These are phyloP conservation scores for Acrocera orbiculus DNA, from an alignment of 2,888 invertebrate genomes.

Conservation along the genomic window DNA sequence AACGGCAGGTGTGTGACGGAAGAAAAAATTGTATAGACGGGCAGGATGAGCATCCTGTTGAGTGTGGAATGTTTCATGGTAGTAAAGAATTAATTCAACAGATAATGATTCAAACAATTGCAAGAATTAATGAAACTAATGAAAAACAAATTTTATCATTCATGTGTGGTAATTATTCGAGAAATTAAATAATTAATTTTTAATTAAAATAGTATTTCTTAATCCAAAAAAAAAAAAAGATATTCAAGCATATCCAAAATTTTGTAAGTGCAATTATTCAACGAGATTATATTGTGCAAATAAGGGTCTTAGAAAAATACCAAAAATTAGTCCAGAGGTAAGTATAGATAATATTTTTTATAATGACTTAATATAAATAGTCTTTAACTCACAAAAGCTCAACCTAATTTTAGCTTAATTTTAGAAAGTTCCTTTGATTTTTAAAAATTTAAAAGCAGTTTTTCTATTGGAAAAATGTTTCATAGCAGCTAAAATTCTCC, in stretches of 20 bases:
- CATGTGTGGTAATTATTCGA: conserved; percentile 3
- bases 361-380: no score
- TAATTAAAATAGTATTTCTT: no score
- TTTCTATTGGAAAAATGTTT: no score
- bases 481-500: no score
- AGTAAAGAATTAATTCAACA: conserved; percentile 25
- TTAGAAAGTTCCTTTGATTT: no score
- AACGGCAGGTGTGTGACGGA: conserved; percentile 36
- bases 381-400: no score
- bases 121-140: conserved; percentile 6
- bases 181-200: conserved; percentile 2
- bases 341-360: no score
- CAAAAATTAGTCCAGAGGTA: conserved; percentile 10
- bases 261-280: conserved; percentile 19
- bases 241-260: conserved; percentile 26
- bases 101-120: conserved; percentile 24
- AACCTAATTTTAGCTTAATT: no score
- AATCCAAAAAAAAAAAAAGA: conserved; percentile 16
- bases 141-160: no score
- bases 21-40: conserved; percentile 31
- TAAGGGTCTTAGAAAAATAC: conserved; percentile 6
- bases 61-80: conserved; percentile 30
- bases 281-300: conserved; percentile 9
- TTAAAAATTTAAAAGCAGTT: no score
- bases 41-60: conserved; percentile 33